phyloP scores from a whole-genome alignment of 2,888 invertebrate genomes.

The Mechanitis messenoides region DNA sequence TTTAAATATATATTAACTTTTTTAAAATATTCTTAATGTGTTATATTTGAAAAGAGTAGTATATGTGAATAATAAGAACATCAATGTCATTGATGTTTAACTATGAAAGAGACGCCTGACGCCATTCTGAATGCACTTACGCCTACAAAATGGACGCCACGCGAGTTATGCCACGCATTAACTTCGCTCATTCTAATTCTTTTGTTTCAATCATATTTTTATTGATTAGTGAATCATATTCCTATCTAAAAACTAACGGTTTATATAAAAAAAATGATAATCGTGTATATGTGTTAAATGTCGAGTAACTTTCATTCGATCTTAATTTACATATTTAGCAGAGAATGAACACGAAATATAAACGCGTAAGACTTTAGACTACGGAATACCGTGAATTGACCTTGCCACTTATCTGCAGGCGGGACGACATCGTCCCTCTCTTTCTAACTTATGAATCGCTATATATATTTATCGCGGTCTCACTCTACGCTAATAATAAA shows the following conservation, averaged over 20 bases:
- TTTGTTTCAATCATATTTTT: not conserved
- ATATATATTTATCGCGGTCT: conserved; percentile 42
- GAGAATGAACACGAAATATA: conserved; percentile 23
- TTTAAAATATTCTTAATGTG: too few relatives aligned
- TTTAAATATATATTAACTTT: too few relatives aligned
- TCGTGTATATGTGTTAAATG: not conserved
- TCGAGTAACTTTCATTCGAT: conserved; percentile 13
- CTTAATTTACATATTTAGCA: conserved; percentile 10
- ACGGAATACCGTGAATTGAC: conserved; percentile 51
- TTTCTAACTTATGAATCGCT: conserved; percentile 52
- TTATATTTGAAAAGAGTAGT: not conserved
- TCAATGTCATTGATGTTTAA: not conserved
- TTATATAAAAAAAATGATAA: not conserved
- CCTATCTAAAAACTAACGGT: not conserved
- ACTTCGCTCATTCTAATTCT: not conserved
- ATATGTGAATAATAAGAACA: not conserved
- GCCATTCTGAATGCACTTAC: not conserved
- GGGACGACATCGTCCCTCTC: conserved; percentile 40
- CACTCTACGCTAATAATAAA: conserved; percentile 65
- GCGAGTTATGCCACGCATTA: not conserved
- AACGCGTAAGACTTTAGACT: conserved; percentile 29
- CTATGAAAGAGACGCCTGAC: not conserved
- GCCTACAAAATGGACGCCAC: conserved; percentile 4
- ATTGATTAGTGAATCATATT: not conserved
- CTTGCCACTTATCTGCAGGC: conserved; percentile 66